Base-by-base conservation (phyloP, 2,888 invertebrate species). In the Lycophotia porphyrea region DNA sequence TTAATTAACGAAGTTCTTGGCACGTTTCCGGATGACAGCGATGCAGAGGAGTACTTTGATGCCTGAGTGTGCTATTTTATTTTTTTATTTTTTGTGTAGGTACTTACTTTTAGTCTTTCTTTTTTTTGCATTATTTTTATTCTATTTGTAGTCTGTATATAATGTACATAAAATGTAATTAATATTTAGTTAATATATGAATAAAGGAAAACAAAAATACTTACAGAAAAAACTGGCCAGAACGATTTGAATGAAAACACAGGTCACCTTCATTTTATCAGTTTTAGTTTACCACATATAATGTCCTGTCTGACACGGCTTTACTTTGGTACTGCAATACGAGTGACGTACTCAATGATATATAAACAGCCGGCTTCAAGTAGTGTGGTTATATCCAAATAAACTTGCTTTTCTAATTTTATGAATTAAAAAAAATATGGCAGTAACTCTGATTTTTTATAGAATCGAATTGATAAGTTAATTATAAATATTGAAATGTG, bases 191-290 rank as follows among this genome's bases (percentile, higher is more conserved):
- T n/a, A n/a, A n/a, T n/a, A n/a, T n/a, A n/a, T n/a, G n/a, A n/a
- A n/a, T n/a, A n/a, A n/a, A n/a, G n/a, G n/a, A n/a, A 8, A 18
- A 15, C 24, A 21, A 52, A 11, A 15, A 27, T 60, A 78, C 79
- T 77, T 24, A 79, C 79, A 65, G 3, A 68, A 52, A 44, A 60
- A 36, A 78, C 58, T 44, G n/a, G 47, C 27, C 15, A 79, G 42
- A n/a, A 77, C 2, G 34, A 79, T 65, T 5, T 9, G 15, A n/a
- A 82, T 18, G 1, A 42, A 24, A 68, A 31, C 9, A 49, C 24
- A 36, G 15, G 13, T 39, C 69, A 68, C 68, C 49, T 65, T 78
- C 79, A 79, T 79, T 60, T 8, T 66, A 11, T 13, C 15, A 52
- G 18, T 15, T 5, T 2, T 21, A 34, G 52, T 47, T 31, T 4